Conservation (phyloP, 2,113 vertebrate genomes). For the Sciurus niger region DNA sequence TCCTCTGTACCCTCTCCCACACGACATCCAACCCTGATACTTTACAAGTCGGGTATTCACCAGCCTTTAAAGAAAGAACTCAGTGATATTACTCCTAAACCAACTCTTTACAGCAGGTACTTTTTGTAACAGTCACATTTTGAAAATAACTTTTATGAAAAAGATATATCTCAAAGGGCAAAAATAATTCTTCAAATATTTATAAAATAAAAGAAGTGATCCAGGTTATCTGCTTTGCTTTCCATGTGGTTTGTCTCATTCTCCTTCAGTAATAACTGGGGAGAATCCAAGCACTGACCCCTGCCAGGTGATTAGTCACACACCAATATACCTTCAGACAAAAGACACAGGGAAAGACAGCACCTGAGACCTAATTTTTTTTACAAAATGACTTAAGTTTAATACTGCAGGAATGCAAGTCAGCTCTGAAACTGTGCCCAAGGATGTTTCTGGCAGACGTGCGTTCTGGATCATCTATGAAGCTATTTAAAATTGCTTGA, state of each 20-base stretch:
- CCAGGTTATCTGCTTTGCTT: conserved; percentile 9
- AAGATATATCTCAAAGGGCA: background rate
- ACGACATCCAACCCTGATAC: background rate
- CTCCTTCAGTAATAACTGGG: background rate
- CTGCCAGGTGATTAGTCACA: background rate
- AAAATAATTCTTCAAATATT: background rate
- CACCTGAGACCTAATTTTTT: conserved; percentile 12
- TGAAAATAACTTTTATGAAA: conserved; percentile 54
- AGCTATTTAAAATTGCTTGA: conserved; percentile 77
- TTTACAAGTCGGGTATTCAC: background rate
- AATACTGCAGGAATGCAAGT: background rate
- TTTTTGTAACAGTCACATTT: background rate
- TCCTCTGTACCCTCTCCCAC: background rate
- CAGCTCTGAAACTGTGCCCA: conserved; percentile 52
- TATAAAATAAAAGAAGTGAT: conserved; percentile 47
- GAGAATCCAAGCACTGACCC: background rate
- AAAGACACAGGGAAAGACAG: background rate
- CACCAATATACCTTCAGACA: background rate
- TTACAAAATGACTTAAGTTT: conserved; percentile 45
- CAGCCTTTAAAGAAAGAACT: conserved; percentile 52
- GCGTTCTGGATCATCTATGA: conserved; percentile 65
- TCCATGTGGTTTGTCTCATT: background rate
- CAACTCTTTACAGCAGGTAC: background rate
- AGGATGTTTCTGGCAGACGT: conserved; percentile 71
- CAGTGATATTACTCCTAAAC: background rate